Evolutionary conservation across 1,140 invertebrate species (phyloP).

Genomic region (Phymorhynchus buccinoides): DNA sequence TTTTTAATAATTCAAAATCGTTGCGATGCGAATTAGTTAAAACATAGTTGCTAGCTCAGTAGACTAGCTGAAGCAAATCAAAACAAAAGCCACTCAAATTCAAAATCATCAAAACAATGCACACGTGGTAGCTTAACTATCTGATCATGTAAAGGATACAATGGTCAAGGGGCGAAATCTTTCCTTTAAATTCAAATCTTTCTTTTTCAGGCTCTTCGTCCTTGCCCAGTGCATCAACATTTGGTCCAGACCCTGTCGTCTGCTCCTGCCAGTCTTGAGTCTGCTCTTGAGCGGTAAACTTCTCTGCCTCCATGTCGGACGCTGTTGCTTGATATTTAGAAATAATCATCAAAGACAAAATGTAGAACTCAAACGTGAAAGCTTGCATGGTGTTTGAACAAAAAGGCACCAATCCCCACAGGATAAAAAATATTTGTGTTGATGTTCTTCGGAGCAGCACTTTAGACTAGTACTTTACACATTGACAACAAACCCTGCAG

Average conservation of each 20-base stretch:
- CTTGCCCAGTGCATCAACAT: background rate
- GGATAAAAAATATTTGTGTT: too few relatives aligned
- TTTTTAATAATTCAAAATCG: too few relatives aligned
- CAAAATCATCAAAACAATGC: too few relatives aligned
- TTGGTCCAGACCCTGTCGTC: slow-evolving; percentile 11
- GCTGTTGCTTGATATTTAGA: slow-evolving; percentile 14
- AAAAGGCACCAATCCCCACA: background rate
- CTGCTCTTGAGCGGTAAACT: background rate
- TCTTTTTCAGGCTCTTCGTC: background rate
- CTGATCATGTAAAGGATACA: slow-evolving; percentile 41
- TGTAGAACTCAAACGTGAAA: slow-evolving; percentile 27
- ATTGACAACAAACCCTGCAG: background rate
- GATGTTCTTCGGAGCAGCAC: too few relatives aligned
- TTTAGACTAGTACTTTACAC: background rate
- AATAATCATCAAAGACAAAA: slow-evolving; percentile 26
- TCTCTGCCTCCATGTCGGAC: background rate
- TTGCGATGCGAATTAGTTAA: too few relatives aligned
- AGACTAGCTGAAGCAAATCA: too few relatives aligned
- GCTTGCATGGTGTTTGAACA: slow-evolving; percentile 25
- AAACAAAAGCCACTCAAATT: too few relatives aligned
- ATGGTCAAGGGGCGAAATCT: slow-evolving; percentile 29
- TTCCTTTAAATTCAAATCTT: slow-evolving; percentile 21
- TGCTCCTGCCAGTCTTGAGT: slow-evolving; percentile 26
- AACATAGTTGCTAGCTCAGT: too few relatives aligned
- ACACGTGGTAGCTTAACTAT: too few relatives aligned